A percentile compares a stretch with the other conserved stretches of the same genome.
Conservation (phyloP, 2,797 vertebrate species). For the Eutrigla gurnardus region DNA sequence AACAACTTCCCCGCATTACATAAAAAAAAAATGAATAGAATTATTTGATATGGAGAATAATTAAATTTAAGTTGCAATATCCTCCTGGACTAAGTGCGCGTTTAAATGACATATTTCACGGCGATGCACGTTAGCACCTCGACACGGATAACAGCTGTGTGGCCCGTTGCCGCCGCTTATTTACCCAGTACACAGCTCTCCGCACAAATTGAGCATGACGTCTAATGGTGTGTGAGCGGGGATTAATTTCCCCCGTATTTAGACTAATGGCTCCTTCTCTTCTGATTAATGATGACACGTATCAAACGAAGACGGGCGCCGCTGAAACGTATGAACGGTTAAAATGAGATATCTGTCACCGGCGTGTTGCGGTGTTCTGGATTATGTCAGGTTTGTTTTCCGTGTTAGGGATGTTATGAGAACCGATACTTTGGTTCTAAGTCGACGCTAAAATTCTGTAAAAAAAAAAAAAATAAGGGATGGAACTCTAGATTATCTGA, state of each 20-base stretch:
- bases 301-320: slow-evolving; percentile 56
- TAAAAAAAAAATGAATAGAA: slow-evolving; percentile 24
- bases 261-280: slow-evolving; percentile 77
- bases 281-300: slow-evolving; percentile 74
- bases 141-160: slow-evolving; percentile 49
- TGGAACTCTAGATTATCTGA: too few relatives aligned
- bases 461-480: too few relatives aligned
- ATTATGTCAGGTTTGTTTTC: background rate
- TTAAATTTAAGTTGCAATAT: slow-evolving; percentile 27
- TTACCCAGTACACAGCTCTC: slow-evolving; percentile 65
- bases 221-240: slow-evolving; percentile 69
- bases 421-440: background rate
- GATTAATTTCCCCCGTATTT: slow-evolving; percentile 75
- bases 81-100: slow-evolving; percentile 10
- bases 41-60: slow-evolving; percentile 29
- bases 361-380: slow-evolving; percentile 5
- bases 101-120: slow-evolving; percentile 20
- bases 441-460: too few relatives aligned
- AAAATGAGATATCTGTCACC: slow-evolving; percentile 20
- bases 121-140: slow-evolving; percentile 29
- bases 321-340: slow-evolving; percentile 38
- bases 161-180: slow-evolving; percentile 60
- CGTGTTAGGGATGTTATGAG: background rate
- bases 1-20: slow-evolving; percentile 31
- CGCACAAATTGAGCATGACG: slow-evolving; percentile 72